Conservation (phyloP, 2,113 vertebrate genomes). For the Corythornis madagascariensis region DNA sequence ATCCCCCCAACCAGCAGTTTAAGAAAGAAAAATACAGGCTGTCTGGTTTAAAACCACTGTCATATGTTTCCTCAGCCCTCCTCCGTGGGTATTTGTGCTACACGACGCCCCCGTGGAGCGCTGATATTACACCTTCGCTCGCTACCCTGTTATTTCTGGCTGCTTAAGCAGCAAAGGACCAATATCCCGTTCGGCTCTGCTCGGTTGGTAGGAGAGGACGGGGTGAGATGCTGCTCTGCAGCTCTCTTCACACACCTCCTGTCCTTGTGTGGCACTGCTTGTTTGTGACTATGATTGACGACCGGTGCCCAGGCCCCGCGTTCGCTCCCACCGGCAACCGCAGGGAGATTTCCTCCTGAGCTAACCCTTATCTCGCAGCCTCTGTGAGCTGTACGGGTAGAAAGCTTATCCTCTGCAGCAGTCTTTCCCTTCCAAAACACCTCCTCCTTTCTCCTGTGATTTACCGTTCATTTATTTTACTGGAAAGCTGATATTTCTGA, state of each 20-base stretch:
- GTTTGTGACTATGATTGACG: constrained; percentile 18
- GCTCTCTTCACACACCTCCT: neutral
- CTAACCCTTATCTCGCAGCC: neutral
- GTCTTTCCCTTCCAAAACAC: neutral
- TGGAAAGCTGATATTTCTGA: neutral
- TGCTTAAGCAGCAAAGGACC: constrained; percentile 43
- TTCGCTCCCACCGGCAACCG: neutral
- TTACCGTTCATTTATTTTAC: neutral
- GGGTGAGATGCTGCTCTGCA: neutral
- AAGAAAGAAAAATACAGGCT: constrained; percentile 12
- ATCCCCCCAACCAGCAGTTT: neutral
- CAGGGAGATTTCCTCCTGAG: neutral
- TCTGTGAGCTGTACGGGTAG: neutral
- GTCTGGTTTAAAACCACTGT: neutral
- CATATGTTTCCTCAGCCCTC: neutral
- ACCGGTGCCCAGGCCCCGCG: neutral
- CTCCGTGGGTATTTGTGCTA: neutral
- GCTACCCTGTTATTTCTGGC: constrained; percentile 41
- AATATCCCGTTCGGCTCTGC: neutral
- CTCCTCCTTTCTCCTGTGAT: constrained; percentile 11
- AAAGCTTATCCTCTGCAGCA: constrained; percentile 20
- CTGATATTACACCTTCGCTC: neutral
- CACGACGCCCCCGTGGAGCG: neutral
- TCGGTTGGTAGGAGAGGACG: neutral
- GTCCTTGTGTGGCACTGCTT: neutral